These are phyloP conservation scores for Oscheius sp. DNA, from an alignment of 2,888 invertebrate species.

Conservation along the genomic window DNA sequence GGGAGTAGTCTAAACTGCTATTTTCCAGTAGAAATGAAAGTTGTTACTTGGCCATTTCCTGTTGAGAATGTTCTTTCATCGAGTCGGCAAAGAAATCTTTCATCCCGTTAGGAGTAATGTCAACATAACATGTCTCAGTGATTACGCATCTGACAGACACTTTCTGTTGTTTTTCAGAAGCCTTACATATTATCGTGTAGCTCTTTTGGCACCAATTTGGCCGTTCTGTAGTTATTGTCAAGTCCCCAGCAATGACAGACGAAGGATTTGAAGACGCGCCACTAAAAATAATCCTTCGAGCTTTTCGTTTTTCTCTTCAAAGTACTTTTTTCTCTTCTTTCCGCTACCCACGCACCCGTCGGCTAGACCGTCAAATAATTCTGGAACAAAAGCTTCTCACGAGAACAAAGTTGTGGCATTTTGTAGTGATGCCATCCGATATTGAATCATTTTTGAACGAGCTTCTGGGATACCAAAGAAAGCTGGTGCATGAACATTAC, in stretches of 20 bases:
- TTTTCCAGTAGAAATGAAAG: no score
- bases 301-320: no score
- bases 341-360: no score
- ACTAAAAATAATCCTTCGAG: not conserved
- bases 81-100: not conserved
- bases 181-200: not conserved
- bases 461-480: no score
- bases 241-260: constrained; percentile 13
- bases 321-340: no score
- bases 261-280: constrained; percentile 12
- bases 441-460: no score
- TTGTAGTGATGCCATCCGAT: no score
- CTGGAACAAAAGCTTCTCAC: not conserved
- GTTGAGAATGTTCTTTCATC: constrained; percentile 11
- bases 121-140: constrained; percentile 12
- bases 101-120: not conserved
- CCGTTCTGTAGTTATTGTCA: constrained; percentile 17
- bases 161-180: not conserved
- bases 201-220: constrained; percentile 1
- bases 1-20: not conserved
- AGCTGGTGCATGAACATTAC: no score
- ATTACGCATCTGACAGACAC: not conserved
- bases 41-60: not conserved
- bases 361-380: no score
- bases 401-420: no score